These are phyloP conservation scores for Dendroctonus ponderosae DNA, from an alignment of 1,140 invertebrate genomes.

Conservation along the genomic window DNA sequence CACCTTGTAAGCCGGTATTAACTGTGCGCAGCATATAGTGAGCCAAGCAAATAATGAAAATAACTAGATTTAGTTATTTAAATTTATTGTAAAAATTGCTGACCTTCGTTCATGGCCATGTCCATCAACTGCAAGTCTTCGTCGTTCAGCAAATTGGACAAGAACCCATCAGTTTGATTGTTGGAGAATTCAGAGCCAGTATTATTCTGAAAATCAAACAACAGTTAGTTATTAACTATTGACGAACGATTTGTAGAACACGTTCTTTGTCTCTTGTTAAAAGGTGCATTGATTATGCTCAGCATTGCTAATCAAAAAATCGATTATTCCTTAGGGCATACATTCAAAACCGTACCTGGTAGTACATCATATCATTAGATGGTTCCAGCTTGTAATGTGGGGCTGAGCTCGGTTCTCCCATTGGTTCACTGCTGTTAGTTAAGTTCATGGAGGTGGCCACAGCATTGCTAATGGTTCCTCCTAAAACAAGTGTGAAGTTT, in stretches of 20 bases:
- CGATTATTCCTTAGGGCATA: neutral
- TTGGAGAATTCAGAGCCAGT: conserved; percentile 26
- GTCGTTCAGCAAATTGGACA: conserved; percentile 82
- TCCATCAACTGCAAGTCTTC: conserved; percentile 87
- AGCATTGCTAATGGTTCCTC: conserved; percentile 59
- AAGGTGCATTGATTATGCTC: neutral
- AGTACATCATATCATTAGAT: conserved; percentile 56
- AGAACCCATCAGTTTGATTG: conserved; percentile 77
- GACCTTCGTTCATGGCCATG: conserved; percentile 84
- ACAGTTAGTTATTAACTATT: neutral
- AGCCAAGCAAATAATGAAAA: too few relatives aligned
- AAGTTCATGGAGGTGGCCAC: conserved; percentile 78
- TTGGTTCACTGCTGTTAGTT: conserved; percentile 64
- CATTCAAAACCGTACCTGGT: conserved; percentile 48
- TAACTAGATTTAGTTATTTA: neutral
- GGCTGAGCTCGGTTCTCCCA: conserved; percentile 51
- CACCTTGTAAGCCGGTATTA: too few relatives aligned
- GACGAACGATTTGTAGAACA: neutral
- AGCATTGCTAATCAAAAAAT: neutral
- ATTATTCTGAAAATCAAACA: conserved; percentile 27
- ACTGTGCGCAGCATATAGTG: too few relatives aligned
- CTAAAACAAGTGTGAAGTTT: neutral
- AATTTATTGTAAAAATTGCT: conserved; percentile 12
- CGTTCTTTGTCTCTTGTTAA: neutral
- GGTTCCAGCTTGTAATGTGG: conserved; percentile 55